A percentile compares a stretch with the other conserved stretches of the same genome.
Evolutionary conservation across 2,888 invertebrate genomes (phyloP).

Genomic region (Eupithecia inturbata): DNA sequence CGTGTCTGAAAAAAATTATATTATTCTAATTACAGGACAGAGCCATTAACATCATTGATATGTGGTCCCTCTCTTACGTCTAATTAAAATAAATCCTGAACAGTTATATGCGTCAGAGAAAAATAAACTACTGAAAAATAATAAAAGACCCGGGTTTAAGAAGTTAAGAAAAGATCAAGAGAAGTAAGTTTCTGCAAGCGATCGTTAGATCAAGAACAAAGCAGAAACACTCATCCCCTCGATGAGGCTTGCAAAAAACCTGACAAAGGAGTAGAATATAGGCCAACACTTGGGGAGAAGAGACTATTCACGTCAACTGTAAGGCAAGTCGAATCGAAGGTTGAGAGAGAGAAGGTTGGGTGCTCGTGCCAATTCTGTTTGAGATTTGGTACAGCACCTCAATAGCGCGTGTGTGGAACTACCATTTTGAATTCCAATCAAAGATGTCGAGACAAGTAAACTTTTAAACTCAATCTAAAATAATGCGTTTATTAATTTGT

Average conservation of each 20-base stretch:
- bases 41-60: neutral
- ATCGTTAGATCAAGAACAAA: neutral
- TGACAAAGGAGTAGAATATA: neutral
- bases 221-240: neutral
- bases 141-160: neutral
- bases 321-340: neutral
- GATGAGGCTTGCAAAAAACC: neutral
- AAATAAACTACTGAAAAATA: neutral
- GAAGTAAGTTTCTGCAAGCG: neutral
- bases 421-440: too few species aligned
- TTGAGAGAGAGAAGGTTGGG: neutral
- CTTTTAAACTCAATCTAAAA: too few species aligned
- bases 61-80: neutral
- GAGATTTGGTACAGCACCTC: neutral
- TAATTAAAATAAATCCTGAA: neutral
- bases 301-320: neutral
- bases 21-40: too few species aligned
- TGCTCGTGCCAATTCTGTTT: neutral
- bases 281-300: conserved; percentile 1
- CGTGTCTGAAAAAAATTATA: too few species aligned
- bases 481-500: neutral
- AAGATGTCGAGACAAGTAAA: too few species aligned
- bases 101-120: neutral
- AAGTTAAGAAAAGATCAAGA: neutral
- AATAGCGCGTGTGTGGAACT: too few species aligned